These are phyloP conservation scores for Castor canadensis DNA, from an alignment of 2,113 vertebrate genomes.

Conservation along the genomic window DNA sequence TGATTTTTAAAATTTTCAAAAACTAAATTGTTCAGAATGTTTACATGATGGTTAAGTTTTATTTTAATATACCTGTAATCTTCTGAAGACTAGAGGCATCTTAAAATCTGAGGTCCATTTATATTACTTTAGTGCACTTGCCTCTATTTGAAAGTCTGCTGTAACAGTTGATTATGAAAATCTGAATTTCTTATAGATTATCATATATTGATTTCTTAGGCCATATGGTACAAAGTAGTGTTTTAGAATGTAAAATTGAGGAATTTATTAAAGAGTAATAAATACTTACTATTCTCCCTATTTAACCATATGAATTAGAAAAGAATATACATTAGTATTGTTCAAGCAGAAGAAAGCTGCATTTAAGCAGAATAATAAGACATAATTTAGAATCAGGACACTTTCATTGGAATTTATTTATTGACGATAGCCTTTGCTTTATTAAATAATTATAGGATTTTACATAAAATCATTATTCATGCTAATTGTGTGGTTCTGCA, in stretches of 20 bases:
- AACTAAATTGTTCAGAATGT: slow-evolving; percentile 41
- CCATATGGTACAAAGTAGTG: background rate
- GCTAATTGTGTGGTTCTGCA: slow-evolving; percentile 62
- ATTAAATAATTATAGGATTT: slow-evolving; percentile 62
- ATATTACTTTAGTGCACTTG: slow-evolving; percentile 47
- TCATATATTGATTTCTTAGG: slow-evolving; percentile 49
- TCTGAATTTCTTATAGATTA: slow-evolving; percentile 28
- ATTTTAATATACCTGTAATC: background rate
- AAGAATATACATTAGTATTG: slow-evolving; percentile 61
- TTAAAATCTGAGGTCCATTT: slow-evolving; percentile 55
- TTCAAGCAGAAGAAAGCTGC: slow-evolving; percentile 60
- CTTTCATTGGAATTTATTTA: slow-evolving; percentile 7
- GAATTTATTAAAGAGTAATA: slow-evolving; percentile 15
- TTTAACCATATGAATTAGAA: slow-evolving; percentile 72
- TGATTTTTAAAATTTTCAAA: slow-evolving; percentile 6
- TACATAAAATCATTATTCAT: slow-evolving; percentile 42
- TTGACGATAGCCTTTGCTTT: slow-evolving; percentile 50
- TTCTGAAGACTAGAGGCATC: slow-evolving; percentile 38
- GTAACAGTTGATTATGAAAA: slow-evolving; percentile 43
- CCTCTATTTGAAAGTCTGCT: background rate
- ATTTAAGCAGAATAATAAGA: slow-evolving; percentile 67
- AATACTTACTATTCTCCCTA: background rate
- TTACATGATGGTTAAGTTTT: slow-evolving; percentile 21
- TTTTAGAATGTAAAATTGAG: slow-evolving; percentile 64
- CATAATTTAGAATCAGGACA: slow-evolving; percentile 25